Conservation (phyloP, 2,797 vertebrate genomes). For the Gymnothorax javanicus region DNA sequence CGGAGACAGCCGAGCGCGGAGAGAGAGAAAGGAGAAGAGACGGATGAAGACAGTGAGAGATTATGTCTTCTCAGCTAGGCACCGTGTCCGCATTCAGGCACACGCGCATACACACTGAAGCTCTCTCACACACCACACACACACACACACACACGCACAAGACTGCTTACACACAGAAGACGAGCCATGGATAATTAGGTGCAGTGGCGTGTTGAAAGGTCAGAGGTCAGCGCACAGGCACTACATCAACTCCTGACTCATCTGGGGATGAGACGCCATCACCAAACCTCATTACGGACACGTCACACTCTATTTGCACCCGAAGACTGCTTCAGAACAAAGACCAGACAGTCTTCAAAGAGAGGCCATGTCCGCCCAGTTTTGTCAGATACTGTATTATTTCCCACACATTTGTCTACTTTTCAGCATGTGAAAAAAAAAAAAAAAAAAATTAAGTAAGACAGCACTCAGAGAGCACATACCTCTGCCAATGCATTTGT, state of each 20-base stretch:
- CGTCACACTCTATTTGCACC: slow-evolving; percentile 14
- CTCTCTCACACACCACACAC: background rate
- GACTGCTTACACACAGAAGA: slow-evolving; percentile 5
- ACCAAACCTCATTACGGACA: slow-evolving; percentile 9
- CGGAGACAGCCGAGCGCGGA: background rate
- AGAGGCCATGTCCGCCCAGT: background rate
- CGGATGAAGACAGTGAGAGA: slow-evolving; percentile 5
- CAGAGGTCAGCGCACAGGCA: slow-evolving; percentile 7
- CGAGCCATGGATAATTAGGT: slow-evolving; percentile 10
- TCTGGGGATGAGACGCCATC: slow-evolving; percentile 16
- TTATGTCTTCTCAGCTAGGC: background rate
- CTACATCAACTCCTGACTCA: slow-evolving; percentile 14
- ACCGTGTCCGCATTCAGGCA: background rate
- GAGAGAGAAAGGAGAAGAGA: background rate
- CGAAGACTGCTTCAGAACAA: slow-evolving; percentile 8
- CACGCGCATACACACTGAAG: background rate
- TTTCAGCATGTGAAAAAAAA: background rate
- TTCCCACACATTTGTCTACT: background rate
- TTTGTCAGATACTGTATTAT: no score
- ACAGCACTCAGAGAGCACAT: no score
- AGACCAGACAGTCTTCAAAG: slow-evolving; percentile 8
- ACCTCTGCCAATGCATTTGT: no score
- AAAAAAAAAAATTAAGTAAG: background rate
- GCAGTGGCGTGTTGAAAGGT: slow-evolving; percentile 20
- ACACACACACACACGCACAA: background rate